These are phyloP conservation scores for Bursaphelenchus okinawaensis DNA, from an alignment of 2,888 invertebrate genomes.

Conservation along the genomic window DNA sequence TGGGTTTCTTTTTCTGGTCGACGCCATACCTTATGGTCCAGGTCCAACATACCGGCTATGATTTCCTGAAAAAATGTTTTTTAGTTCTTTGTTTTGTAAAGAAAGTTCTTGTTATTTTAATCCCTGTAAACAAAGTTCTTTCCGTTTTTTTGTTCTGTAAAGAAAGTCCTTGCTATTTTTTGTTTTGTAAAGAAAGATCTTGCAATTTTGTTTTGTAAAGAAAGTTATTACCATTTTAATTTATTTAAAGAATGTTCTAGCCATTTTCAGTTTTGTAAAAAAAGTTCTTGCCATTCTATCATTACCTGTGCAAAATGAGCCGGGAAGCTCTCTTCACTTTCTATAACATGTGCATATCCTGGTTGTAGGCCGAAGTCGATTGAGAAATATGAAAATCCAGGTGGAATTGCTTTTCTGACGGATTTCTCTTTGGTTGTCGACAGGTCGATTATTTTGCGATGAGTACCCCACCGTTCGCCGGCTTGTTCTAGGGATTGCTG, in stretches of 20 bases:
- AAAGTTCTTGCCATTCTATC: neutral
- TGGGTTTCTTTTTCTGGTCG: conserved; percentile 73
- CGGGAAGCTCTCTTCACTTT: conserved; percentile 81
- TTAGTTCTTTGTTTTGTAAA: conserved; percentile 4
- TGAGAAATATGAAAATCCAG: conserved; percentile 87
- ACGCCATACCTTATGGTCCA: conserved; percentile 75
- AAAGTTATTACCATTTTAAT: neutral
- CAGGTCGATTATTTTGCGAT: conserved; percentile 80
- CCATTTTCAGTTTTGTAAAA: neutral
- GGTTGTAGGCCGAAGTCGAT: conserved; percentile 81
- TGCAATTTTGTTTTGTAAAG: neutral
- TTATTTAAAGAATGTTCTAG: too few relatives aligned
- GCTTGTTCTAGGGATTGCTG: conserved; percentile 11
- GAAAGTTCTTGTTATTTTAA: neutral
- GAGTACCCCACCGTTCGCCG: conserved; percentile 71
- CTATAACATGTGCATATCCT: conserved; percentile 94
- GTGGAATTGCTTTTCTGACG: conserved; percentile 77
- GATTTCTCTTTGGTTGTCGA: conserved; percentile 64
- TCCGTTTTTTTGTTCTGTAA: neutral
- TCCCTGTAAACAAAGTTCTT: too few relatives aligned
- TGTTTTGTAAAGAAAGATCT: neutral
- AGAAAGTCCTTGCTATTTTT: neutral
- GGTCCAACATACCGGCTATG: conserved; percentile 85
- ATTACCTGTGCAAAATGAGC: conserved; percentile 78
- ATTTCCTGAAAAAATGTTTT: conserved; percentile 67